Evolutionary conservation across 2,888 invertebrate species (phyloP), one percentile per base, ranked within the genome.

Genomic region (Orthosia cruda): DNA sequence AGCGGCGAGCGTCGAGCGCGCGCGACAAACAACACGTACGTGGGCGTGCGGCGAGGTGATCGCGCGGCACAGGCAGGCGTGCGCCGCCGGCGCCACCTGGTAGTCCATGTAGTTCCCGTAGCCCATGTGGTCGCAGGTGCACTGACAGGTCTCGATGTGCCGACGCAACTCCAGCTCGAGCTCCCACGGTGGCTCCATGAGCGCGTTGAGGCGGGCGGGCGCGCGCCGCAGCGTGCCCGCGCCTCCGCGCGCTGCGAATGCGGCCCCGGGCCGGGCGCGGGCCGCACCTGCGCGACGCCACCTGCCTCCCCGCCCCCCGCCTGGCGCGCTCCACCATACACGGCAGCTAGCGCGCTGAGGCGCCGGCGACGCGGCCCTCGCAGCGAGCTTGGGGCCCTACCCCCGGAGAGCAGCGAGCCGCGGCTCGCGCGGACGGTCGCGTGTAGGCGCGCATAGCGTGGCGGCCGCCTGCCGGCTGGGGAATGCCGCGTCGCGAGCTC

Each of bases 51-150:
- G 96, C 89, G 96, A 96, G 90, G 96, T 96, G 94, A 96, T 94
- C 88, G 96, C 96, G 92, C 96, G 96, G 92, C 96, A 96, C 87
- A 96, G 92, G 91, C 96, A 96, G 92, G 95, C 95, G 92, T 96
- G 96, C 87, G 95, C 95, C 86, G 93, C 94, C 90, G 96, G 95
- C 89, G 95, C 94, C 95, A 98, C 98, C 98, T 98, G 98, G 97
- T 98, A 98, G 97, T 98, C 98, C 98, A 98, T 98, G 95, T 98
- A 98, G 97, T 99, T 99, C 91, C 99, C 99, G 97, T 98, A 98
- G 93, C 99, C 99, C 98, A 99, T 98, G 97, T 99, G 99, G 97
- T 98, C 98, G 97, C 99, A 99, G 91, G 98, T 98, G 97, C 99
- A 99, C 89, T 98, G 98, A 97, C 99, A 99, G 94, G 98, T 98